Base-by-base conservation (phyloP, 2,113 vertebrate species). In the Lagopus leucura region DNA sequence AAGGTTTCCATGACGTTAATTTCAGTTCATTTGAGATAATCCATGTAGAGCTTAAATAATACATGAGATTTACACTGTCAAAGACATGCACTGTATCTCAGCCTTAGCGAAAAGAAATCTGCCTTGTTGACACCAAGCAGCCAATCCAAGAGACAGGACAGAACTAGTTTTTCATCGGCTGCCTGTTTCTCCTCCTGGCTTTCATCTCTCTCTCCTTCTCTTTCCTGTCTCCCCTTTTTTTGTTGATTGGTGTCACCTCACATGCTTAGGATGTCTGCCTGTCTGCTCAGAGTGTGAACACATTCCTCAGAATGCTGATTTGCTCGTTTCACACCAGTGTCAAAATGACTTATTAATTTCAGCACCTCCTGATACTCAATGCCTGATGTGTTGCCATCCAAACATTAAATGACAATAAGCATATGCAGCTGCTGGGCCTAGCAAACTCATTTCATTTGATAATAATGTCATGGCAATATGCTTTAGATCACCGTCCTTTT, bases 291-390 rank as follows among this genome's bases (percentile, higher is more conserved):
- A 97, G 98, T 98, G 98, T 96, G 98, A 98, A 98, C 97, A 95
- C 97, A 95, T 97, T 97, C 96, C 95, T 97, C 96, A 95, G 97
- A 98, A 97, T 98, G 97, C 97, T 97, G 97, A 98, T 98, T 97
- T 97, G 90, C 97, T 98, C 97, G 84, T 98, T 98, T 98, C 98
- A 97, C 97, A 97, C 97, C 93, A 78, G 96, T 98, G 97, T 98
- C 97, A 97, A 89, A 98, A 98, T 97, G 96, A 97, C 97, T 98
- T 98, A 98, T 98, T 97, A 98, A 98, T 98, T 97, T 96, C 95
- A 13, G 97, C 97, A 97, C 97, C 97, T 97, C 96, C 95, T 89
- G 97, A 97, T 97, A 94, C 94, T 92, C 42, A 1, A 77, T 93
- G 96, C 96, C 97, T 97, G 97, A 97, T 97, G 97, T 98, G 97